Conservation (phyloP, 2,888 invertebrate genomes). For the Caenorhabditis sp. region DNA sequence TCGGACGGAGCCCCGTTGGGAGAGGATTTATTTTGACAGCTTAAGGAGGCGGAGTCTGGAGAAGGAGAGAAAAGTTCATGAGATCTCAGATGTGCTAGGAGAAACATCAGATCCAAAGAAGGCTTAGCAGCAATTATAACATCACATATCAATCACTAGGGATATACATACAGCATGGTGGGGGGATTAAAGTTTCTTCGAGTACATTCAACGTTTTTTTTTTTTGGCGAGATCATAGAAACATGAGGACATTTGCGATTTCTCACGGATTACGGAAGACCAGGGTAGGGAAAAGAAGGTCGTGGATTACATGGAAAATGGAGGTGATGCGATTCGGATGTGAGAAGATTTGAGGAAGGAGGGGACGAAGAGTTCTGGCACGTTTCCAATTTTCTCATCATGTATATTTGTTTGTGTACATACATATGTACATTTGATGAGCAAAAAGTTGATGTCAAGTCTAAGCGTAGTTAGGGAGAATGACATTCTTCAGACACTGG, state of each 20-base stretch:
- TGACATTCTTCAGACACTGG: no score
- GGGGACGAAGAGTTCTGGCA: not conserved
- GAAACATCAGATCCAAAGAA: not conserved
- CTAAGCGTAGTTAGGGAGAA: no score
- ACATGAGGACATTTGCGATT: not conserved
- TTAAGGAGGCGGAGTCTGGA: conserved; percentile 11
- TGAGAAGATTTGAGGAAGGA: not conserved
- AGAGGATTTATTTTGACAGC: not conserved
- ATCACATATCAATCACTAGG: conserved; percentile 14
- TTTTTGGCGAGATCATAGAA: not conserved
- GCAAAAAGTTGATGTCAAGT: no score
- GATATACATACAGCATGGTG: not conserved
- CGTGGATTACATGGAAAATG: not conserved
- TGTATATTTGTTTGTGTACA: no score
- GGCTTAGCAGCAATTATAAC: conserved; percentile 1
- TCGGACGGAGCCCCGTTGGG: not conserved
- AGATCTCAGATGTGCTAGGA: conserved; percentile 4
- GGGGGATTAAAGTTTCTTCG: not conserved
- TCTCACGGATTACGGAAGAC: not conserved
- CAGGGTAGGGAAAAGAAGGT: not conserved
- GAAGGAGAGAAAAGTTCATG: not conserved
- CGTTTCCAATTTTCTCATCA: not conserved
- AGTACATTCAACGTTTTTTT: conserved; percentile 12
- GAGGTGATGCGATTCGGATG: conserved; percentile 1
- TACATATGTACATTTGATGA: no score